Evolutionary conservation across 2,888 invertebrate species (phyloP).

Genomic region (Blera fallax): DNA sequence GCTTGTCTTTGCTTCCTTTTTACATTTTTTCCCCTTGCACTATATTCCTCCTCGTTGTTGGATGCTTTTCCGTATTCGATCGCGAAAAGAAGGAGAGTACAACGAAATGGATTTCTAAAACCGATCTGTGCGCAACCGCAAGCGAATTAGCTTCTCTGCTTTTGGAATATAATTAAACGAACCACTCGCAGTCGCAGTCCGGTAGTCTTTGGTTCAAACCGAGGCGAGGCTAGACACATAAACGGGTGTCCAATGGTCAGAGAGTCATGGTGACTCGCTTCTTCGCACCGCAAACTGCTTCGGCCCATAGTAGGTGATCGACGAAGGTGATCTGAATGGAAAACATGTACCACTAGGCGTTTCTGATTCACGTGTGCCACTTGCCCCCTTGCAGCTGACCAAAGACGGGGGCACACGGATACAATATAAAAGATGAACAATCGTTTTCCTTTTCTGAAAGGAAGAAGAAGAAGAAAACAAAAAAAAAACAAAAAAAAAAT

Average conservation of each 20-base stretch:
- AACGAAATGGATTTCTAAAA: conserved; percentile 57
- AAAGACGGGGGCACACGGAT: conserved; percentile 35
- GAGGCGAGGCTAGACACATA: conserved; percentile 37
- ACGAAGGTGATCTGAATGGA: conserved; percentile 72
- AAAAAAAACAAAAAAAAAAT: conserved; percentile 27
- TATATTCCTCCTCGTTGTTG: conserved; percentile 6
- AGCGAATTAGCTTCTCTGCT: conserved; percentile 63
- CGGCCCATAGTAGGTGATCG: conserved; percentile 37
- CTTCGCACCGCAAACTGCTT: neutral
- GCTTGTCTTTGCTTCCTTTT: conserved; percentile 11
- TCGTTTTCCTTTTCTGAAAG: conserved; percentile 60
- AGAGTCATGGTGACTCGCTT: conserved; percentile 50
- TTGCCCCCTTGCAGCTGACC: conserved; percentile 44
- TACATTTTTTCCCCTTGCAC: neutral
- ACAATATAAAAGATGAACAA: conserved; percentile 45
- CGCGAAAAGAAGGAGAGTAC: conserved; percentile 4
- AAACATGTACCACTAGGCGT: conserved; percentile 68
- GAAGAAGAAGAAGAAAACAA: conserved; percentile 16
- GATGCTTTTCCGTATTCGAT: conserved; percentile 43
- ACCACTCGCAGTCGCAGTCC: conserved; percentile 14
- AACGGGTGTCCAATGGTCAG: conserved; percentile 61
- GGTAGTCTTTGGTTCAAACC: conserved; percentile 33
- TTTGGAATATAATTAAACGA: conserved; percentile 70
- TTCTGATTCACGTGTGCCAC: conserved; percentile 66
- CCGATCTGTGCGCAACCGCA: conserved; percentile 44